Evolutionary conservation across 2,888 invertebrate species (phyloP), one percentile per base, ranked within the genome.

Genomic region (Entomobrya multifasciata): DNA sequence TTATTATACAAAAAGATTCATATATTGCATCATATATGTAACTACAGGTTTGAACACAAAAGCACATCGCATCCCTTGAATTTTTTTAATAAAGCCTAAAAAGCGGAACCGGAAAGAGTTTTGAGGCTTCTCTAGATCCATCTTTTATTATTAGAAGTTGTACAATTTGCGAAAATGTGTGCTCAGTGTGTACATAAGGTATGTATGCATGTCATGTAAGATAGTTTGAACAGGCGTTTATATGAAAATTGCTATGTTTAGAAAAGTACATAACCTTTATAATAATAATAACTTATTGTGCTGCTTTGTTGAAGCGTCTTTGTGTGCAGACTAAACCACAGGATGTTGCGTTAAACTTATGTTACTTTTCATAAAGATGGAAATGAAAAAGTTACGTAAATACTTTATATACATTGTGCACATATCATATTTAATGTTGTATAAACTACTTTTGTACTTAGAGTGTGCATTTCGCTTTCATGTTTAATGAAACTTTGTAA

Each of bases 71-170:
- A 78, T 80, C 52, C 57, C 57, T 44, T 30, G 62, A 82, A 60
- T 47, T 82, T 80, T 36, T 82, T 82, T 82, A 72, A 82, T 82
- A 82, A 82, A 74, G 82, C 81, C 72, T 81, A 74, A 62, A 60
- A 82, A 82, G 60, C 74, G 82, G 74, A 82, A 82, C 72, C 82
- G 74, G 82, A 82, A 74, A 74, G 62, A 62, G 62, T 82, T 74
- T 74, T 74, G 60, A 62, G 74, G 82, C 62, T 72, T 81, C 27
- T 30, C 11, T 36, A 36, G 36, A 4, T 36, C 47, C 30, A 15
- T 79, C 79, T 36, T 36, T 36, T 78, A 70, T 47, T 47, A 52
- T 74, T 49, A 52, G 74, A 74, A 74, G 52, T 67, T 67, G 44
- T 49, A 79, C 79, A 79, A 62, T 79, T 79, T 44, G 41, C 22